These are phyloP conservation scores for Alca torda DNA, from an alignment of 2,797 vertebrate genomes.

Conservation along the genomic window DNA sequence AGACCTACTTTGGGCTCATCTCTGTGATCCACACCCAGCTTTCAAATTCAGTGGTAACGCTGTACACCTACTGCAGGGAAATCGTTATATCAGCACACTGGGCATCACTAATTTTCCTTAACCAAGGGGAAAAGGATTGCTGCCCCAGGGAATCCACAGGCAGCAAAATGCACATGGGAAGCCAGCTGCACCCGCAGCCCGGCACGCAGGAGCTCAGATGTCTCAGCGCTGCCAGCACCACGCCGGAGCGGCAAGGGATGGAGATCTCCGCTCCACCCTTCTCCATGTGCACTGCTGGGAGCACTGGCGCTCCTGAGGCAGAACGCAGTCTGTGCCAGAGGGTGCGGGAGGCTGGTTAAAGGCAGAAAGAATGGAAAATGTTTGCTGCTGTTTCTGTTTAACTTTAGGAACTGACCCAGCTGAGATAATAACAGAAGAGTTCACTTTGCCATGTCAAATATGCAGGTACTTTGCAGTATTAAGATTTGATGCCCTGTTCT, in stretches of 20 bases:
- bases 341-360: background rate
- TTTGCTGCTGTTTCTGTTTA: slow-evolving; percentile 68
- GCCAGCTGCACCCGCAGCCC: background rate
- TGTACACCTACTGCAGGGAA: no score
- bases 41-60: background rate
- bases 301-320: background rate
- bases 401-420: slow-evolving; percentile 65
- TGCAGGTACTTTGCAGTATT: slow-evolving; percentile 72
- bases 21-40: background rate
- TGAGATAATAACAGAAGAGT: slow-evolving; percentile 67
- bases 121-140: background rate
- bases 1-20: background rate
- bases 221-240: background rate
- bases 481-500: slow-evolving; percentile 65
- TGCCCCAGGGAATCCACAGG: background rate
- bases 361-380: slow-evolving; percentile 61
- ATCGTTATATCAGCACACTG: fast-evolving
- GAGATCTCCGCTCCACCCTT: background rate
- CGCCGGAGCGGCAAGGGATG: fast-evolving
- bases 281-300: background rate
- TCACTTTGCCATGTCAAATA: slow-evolving; percentile 69
- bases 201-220: background rate
- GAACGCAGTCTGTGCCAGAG: background rate
- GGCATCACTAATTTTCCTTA: background rate
- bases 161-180: background rate